Evolutionary conservation across 2,113 vertebrate species (phyloP), one percentile per base, ranked within the genome.

Genomic region (Dissostichus mawsoni): DNA sequence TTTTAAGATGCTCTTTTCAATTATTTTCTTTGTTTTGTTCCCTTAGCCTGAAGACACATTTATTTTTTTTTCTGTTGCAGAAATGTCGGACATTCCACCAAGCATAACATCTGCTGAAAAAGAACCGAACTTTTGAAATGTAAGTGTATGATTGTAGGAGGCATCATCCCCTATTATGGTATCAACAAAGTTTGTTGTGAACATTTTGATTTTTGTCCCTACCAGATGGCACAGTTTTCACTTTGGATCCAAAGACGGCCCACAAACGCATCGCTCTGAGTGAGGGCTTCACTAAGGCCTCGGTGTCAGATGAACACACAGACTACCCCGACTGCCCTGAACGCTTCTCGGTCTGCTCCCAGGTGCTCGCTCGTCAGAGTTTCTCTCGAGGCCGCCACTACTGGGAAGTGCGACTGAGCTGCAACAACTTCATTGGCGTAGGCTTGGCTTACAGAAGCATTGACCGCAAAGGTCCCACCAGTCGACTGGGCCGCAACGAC

Each of bases 361-460:
- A 99, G 90, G 97, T 98, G 56, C 91, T 98, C 71, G 90, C 95
- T 45, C 85, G 93, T 50, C 94, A 96, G 89, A 94, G 95, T 61
- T 98, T 98, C 93, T 94, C 94, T 44, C 83, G 78, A 0, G 98
- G 98, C 0, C 9, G 96, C 48, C 96, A 98, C 89, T 99, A 99
- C 96, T 99, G 98, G 98, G 98, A 99, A 66, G 95, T 97, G n/a
- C 92, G 94, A 18, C 75, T 97, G 81, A 96, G 94, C 74, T 94
- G 90, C 81, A 94, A 91, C 91, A 96, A 92, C 91, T 98, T 98
- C 93, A 95, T 97, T 0, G 96, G 93, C 6, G 2, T 99, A 0
- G 98, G 98, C 13, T 2, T 99, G 78, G 96, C 97, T 67, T 98
- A 97, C 0, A 84, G 85, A 73, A 95, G 93, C 93, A 96, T 99